Conservation (phyloP, 2,888 invertebrate species). For the Emesis russula region DNA sequence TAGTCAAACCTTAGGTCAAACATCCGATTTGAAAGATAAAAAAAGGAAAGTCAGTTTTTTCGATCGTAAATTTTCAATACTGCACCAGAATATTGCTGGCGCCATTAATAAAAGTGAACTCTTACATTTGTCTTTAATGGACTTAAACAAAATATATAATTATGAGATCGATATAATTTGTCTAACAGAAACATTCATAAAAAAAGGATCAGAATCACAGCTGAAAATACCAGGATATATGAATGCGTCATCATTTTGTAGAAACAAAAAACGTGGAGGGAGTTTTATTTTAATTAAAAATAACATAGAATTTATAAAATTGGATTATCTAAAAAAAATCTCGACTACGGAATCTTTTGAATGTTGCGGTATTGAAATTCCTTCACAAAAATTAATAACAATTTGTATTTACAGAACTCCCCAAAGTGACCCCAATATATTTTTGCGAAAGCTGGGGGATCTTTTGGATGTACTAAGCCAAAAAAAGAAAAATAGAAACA, state of each 20-base stretch:
- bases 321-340: not conserved
- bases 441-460: constrained; percentile 16
- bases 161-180: constrained; percentile 37
- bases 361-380: constrained; percentile 22
- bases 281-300: not conserved
- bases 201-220: not conserved
- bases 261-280: not conserved
- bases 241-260: not conserved
- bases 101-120: constrained; percentile 41
- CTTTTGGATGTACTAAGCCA: not conserved
- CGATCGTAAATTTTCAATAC: constrained; percentile 33
- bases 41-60: constrained; percentile 31
- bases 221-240: constrained; percentile 4
- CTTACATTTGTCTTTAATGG: constrained; percentile 21
- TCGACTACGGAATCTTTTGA: not conserved
- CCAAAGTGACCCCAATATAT: constrained; percentile 7
- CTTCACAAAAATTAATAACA: not conserved
- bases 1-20: not conserved
- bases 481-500: constrained; percentile 29
- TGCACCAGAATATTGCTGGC: constrained; percentile 58
- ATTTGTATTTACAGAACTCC: constrained; percentile 29
- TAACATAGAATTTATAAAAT: not conserved
- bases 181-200: constrained; percentile 53
- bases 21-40: not conserved
- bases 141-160: constrained; percentile 21